Base-by-base conservation (phyloP, 2,113 vertebrate species). In the Python bivittatus region DNA sequence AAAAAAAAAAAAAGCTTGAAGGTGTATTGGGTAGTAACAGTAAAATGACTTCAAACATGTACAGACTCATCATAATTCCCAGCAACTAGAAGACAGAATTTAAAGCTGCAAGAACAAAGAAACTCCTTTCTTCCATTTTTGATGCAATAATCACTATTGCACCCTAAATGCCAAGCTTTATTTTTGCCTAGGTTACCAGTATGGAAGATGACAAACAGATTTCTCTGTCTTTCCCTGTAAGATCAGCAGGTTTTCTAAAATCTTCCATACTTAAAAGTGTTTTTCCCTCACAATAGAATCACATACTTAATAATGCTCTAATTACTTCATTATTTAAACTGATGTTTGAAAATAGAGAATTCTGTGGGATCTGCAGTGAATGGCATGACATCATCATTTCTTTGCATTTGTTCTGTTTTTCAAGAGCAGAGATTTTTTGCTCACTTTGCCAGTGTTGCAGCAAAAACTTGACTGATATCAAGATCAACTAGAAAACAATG, bases 391-490 rank as follows among this genome's bases (percentile, higher is more conserved):
- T 91, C 84, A 88, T 52, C 22, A 25, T 90, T 95, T 90, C 57
- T 90, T 0, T 60, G 38, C 54, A 17, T 52, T 87, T 84, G 17
- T 92, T 38, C 48, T 33, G 15, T 38, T 83, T 79, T 15, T 53
- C 64, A 25, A 87, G 38, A 12, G 91, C 9, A 94, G 85, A 94
- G 85, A 83, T 53, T 52, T 92, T 90, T 53, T 42, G 38, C 93
- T 90, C 92, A 79, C 64, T 95, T 92, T 90, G 90, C 86, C 93
- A 89, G 9, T 53, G 89, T 93, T 93, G 96, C 96, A 96, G 96
- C 91, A 96, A 96, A 97, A 95, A 92, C 95, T 48, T 96, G 94
- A 91, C 93, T 91, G 93, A 94, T 95, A 95, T 94, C 57, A 58
- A 93, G 91, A 93, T 93, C 94, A 92, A 93, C 93, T 93, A 92